Conservation (phyloP, 2,888 invertebrate genomes). For the Zonitis immaculata region DNA sequence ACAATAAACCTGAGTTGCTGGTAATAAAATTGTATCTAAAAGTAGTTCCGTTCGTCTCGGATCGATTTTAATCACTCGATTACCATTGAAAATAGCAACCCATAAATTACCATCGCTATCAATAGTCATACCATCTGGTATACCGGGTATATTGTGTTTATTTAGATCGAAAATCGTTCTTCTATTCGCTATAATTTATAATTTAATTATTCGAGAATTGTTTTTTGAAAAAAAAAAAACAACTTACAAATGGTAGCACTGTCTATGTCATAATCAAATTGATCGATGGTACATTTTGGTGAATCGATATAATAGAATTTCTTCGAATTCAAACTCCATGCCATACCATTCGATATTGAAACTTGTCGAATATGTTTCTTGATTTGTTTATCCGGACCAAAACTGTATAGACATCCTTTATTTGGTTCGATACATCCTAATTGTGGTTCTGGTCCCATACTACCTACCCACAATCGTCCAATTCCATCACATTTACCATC, state of each 20-base stretch:
- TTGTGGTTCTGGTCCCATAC: conserved; percentile 37
- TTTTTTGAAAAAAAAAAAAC: neutral
- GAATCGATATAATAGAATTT: conserved; percentile 74
- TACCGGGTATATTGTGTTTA: conserved; percentile 46
- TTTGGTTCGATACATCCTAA: conserved; percentile 67
- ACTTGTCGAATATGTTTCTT: conserved; percentile 24
- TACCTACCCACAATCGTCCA: conserved; percentile 61
- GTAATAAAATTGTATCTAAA: conserved; percentile 57
- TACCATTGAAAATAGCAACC: conserved; percentile 69
- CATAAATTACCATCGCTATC: conserved; percentile 73
- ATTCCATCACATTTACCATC: conserved; percentile 72
- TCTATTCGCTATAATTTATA: conserved; percentile 55
- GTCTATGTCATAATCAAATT: conserved; percentile 62
- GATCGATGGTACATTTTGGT: conserved; percentile 54
- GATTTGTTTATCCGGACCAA: conserved; percentile 15
- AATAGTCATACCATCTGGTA: conserved; percentile 60
- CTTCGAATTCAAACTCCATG: conserved; percentile 64
- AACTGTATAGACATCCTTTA: conserved; percentile 7
- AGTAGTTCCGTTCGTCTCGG: conserved; percentile 52
- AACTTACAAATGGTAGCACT: conserved; percentile 41
- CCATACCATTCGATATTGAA: conserved; percentile 58
- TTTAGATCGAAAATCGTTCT: conserved; percentile 55
- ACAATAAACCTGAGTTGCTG: conserved; percentile 56
- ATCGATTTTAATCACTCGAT: conserved; percentile 56
- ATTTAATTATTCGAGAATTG: neutral